Conservation (phyloP, 1,140 invertebrate species). For the Drosophila biarmipes region DNA sequence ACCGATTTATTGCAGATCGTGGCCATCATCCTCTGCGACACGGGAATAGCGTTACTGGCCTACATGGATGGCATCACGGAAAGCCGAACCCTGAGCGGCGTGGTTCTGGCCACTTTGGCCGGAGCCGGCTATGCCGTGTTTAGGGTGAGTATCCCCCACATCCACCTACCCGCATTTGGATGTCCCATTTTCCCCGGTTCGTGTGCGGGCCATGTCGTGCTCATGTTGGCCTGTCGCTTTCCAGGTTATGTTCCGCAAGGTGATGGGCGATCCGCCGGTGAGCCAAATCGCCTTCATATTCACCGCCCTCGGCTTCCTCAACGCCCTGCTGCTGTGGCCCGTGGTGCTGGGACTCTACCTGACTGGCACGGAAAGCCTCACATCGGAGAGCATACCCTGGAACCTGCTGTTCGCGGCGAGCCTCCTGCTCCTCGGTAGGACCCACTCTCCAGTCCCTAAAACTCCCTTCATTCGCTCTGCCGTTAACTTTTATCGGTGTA, state of each 20-base stretch:
- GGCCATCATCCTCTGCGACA: constrained; percentile 97
- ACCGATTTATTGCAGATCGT: constrained; percentile 89
- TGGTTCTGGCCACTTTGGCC: constrained; percentile 94
- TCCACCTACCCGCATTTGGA: not conserved
- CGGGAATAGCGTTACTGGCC: constrained; percentile 95
- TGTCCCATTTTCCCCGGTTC: constrained; percentile 4
- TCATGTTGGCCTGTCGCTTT: constrained; percentile 41
- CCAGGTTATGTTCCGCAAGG: constrained; percentile 95
- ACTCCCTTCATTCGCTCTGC: constrained; percentile 19
- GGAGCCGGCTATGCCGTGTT: constrained; percentile 96
- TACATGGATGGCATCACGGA: constrained; percentile 98
- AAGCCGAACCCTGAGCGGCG: constrained; percentile 94
- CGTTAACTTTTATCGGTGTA: constrained; percentile 63
- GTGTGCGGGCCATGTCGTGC: constrained; percentile 54
- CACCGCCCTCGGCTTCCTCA: constrained; percentile 93
- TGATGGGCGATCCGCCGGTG: constrained; percentile 95
- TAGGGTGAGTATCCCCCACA: constrained; percentile 88
- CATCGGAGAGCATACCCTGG: constrained; percentile 93
- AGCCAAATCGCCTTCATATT: constrained; percentile 95
- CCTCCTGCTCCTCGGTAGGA: constrained; percentile 90
- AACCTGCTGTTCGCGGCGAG: constrained; percentile 91
- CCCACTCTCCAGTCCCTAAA: not conserved
- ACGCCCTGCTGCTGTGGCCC: constrained; percentile 94
- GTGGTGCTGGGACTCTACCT: constrained; percentile 93
- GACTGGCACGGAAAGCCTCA: constrained; percentile 91